Evolutionary conservation across 2,888 invertebrate species (phyloP).

Genomic region (Eupithecia subfuscata): DNA sequence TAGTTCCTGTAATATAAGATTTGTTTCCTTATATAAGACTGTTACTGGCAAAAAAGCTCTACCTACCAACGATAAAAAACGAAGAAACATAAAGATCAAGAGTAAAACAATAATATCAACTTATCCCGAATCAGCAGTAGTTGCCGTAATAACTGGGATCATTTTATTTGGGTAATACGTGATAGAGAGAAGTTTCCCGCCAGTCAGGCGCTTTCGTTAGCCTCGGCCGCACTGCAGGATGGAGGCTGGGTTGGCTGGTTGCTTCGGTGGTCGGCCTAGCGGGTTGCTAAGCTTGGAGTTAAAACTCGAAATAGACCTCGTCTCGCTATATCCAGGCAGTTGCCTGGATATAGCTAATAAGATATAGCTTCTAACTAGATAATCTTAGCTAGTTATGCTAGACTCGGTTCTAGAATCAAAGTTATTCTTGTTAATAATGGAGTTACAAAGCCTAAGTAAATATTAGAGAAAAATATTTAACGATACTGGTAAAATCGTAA

Average conservation of each 20-base stretch:
- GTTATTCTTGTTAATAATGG: too few species aligned
- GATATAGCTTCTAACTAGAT: too few species aligned
- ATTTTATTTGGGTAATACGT: constrained; percentile 70
- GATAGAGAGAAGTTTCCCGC: constrained; percentile 71
- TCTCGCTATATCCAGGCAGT: too few species aligned
- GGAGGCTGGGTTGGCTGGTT: neutral
- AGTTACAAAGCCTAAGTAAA: too few species aligned
- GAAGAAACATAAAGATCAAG: constrained; percentile 25
- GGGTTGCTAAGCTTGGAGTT: too few species aligned
- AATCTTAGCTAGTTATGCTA: too few species aligned
- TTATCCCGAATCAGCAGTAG: constrained; percentile 60
- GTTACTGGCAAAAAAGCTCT: neutral
- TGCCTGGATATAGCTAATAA: too few species aligned
- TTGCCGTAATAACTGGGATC: constrained; percentile 64
- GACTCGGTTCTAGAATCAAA: too few species aligned
- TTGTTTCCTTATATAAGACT: neutral
- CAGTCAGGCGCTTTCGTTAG: constrained; percentile 63
- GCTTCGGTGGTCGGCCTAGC: neutral
- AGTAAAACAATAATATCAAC: constrained; percentile 43
- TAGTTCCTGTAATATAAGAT: neutral
- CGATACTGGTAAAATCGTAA: too few species aligned
- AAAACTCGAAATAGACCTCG: too few species aligned
- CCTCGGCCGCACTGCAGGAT: neutral
- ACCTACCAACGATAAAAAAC: constrained; percentile 30
- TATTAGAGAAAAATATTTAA: too few species aligned